Conservation (phyloP, 2,797 vertebrate genomes). For the Aeoliscus strigatus region DNA sequence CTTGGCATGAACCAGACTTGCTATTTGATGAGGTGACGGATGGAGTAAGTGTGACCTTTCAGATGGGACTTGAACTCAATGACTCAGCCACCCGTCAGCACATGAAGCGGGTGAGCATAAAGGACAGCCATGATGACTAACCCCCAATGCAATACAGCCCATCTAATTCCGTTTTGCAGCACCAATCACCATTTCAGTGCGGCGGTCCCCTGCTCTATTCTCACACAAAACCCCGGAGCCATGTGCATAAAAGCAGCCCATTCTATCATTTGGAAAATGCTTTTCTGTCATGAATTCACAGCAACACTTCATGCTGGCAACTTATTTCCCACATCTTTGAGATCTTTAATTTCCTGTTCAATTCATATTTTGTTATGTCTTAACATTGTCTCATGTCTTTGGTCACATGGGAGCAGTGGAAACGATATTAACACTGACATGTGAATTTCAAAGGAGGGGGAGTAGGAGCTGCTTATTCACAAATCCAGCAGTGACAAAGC, state of each 20-base stretch:
- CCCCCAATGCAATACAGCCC: constrained; percentile 32
- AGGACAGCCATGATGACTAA: constrained; percentile 46
- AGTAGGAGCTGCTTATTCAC: too few relatives aligned
- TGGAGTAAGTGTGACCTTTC: constrained; percentile 41
- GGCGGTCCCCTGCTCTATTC: constrained; percentile 25
- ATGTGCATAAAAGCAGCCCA: constrained; percentile 32
- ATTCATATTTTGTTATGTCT: too few relatives aligned
- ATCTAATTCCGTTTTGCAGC: constrained; percentile 34
- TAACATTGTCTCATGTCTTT: too few relatives aligned
- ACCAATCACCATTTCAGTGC: constrained; percentile 21
- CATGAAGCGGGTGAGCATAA: constrained; percentile 34
- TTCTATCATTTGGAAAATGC: constrained; percentile 31
- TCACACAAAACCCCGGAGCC: constrained; percentile 29
- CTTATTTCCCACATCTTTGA: constrained; percentile 2
- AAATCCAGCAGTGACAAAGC: too few relatives aligned
- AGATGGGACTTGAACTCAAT: constrained; percentile 32
- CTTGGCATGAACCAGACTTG: constrained; percentile 17
- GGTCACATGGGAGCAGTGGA: too few relatives aligned
- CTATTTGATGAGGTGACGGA: constrained; percentile 22
- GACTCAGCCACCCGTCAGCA: constrained; percentile 46
- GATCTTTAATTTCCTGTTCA: too few relatives aligned
- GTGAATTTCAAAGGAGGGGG: too few relatives aligned
- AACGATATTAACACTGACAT: too few relatives aligned
- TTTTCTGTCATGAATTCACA: constrained; percentile 30
- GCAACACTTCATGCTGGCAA: constrained; percentile 7